These are phyloP conservation scores for Pelecanus crispus DNA, from an alignment of 2,113 vertebrate species.

Conservation along the genomic window DNA sequence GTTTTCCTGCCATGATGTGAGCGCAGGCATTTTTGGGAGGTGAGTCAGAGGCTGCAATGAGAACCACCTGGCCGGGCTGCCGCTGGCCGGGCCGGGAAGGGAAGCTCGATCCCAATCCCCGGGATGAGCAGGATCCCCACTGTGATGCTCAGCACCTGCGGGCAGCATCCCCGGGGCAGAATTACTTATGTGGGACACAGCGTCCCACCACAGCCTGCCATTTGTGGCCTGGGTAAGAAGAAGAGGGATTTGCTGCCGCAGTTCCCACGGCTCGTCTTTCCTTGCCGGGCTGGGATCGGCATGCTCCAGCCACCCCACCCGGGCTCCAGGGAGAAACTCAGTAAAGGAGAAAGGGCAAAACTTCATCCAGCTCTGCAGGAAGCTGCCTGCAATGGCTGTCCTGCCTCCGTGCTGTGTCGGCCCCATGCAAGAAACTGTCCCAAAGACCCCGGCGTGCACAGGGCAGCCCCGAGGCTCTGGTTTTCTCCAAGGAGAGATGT, in stretches of 20 bases:
- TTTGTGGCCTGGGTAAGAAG: not conserved
- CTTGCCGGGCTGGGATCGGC: not conserved
- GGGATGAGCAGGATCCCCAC: not conserved
- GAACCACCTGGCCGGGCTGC: not conserved
- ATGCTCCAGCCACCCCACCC: not conserved
- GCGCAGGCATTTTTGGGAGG: not conserved
- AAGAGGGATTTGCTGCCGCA: not conserved
- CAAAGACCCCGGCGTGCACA: rapidly evolving
- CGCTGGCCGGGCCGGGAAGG: not conserved
- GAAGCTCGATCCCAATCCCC: not conserved
- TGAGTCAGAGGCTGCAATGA: slow-evolving; percentile 34
- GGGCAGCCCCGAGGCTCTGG: not conserved
- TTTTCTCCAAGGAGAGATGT: not conserved
- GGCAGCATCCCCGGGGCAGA: not conserved
- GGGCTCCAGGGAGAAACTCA: not conserved
- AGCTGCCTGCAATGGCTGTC: not conserved
- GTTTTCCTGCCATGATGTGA: slow-evolving; percentile 29
- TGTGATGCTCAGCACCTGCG: rapidly evolving
- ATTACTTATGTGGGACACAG: not conserved
- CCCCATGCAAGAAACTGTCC: not conserved
- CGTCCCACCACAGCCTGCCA: not conserved
- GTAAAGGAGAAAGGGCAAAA: not conserved
- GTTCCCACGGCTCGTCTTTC: not conserved
- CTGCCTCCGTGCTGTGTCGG: rapidly evolving
- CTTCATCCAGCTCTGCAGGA: not conserved